Conservation (phyloP, 1,140 invertebrate species). For the fruit fly (Drosophila melanogaster) region Release_6_plus_ISO1_MT NC_004354.4:14989501-14990000, state of each 20-base stretch:
- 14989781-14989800: too few species aligned
- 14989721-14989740: too few species aligned
- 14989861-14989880: background rate
- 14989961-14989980: slow-evolving; percentile 29
- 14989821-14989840: slow-evolving; percentile 8
- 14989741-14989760: too few species aligned
- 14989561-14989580: background rate
- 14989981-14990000: slow-evolving; percentile 37
- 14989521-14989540: background rate
- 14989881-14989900: slow-evolving; percentile 27
- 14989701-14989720: background rate
- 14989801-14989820: too few species aligned
- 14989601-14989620: background rate
- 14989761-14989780: too few species aligned
- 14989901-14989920: slow-evolving; percentile 42
- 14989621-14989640: background rate
- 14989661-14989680: background rate
- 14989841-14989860: background rate
- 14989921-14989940: slow-evolving; percentile 2
- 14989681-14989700: background rate
- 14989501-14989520: slow-evolving; percentile 1
- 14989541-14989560: background rate
- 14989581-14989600: background rate
- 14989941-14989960: slow-evolving; percentile 12
- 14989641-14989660: background rate